A percentile compares a stretch with the other conserved stretches of the same genome.
Evolutionary conservation across 2,888 invertebrate species (phyloP).

Genomic region (Tuta absoluta): DNA sequence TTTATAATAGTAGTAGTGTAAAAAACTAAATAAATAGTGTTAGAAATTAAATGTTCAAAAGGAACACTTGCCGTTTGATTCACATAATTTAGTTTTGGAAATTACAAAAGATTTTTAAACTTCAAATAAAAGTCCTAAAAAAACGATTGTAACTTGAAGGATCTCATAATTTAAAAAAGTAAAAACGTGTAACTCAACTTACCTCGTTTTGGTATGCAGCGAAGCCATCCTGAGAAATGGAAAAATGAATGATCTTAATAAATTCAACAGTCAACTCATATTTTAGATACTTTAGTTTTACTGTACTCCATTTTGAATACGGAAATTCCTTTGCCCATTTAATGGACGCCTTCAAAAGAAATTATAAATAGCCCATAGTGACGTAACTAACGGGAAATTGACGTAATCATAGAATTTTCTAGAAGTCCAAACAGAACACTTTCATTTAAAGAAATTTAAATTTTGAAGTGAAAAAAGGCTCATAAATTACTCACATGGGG

Average conservation of each 20-base stretch:
- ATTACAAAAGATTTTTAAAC: too few species aligned
- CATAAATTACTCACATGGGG: constrained; percentile 45
- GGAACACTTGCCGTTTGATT: not conserved
- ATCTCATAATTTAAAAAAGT: not conserved
- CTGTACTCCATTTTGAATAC: not conserved
- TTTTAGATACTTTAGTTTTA: not conserved
- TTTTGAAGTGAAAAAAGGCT: not conserved
- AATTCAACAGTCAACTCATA: not conserved
- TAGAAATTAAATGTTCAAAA: not conserved
- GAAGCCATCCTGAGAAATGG: not conserved
- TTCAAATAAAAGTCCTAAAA: too few species aligned
- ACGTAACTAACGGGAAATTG: not conserved
- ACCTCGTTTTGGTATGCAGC: not conserved
- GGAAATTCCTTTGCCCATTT: not conserved
- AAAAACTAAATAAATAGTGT: not conserved
- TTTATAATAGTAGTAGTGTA: not conserved
- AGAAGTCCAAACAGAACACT: not conserved
- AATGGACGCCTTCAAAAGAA: not conserved
- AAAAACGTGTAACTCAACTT: not conserved
- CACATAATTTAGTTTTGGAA: too few species aligned
- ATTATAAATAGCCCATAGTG: constrained; percentile 1
- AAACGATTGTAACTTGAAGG: too few species aligned
- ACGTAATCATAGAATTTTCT: constrained; percentile 12
- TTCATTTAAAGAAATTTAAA: not conserved
- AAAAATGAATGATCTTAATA: too few species aligned